Percentiles rank a stretch among this genome's conserved stretches.
phyloP scores from a whole-genome alignment of 2,797 vertebrate genomes.

The Glossophaga mutica region DNA sequence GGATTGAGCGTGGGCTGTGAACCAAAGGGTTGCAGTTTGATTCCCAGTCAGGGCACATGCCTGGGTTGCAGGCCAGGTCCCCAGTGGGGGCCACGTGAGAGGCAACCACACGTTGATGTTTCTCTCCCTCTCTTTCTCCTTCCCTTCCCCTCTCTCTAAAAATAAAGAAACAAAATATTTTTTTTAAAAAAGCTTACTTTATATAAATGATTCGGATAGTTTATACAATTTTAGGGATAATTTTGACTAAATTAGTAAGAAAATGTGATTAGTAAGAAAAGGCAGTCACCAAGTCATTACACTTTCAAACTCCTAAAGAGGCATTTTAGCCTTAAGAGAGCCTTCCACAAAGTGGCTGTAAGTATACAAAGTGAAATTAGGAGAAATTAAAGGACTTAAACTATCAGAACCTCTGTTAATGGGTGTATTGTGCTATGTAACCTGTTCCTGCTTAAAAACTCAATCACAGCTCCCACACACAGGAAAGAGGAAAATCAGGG shows the following conservation, averaged over 20 bases:
- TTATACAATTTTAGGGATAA: not conserved
- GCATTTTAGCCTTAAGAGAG: not conserved
- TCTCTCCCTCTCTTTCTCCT: too few species aligned
- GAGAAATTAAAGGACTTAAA: not conserved
- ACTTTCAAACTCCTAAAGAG: not conserved
- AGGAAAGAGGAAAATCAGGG: not conserved
- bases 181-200: not conserved
- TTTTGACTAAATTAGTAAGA: constrained; percentile 10
- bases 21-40: too few species aligned
- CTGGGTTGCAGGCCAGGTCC: too few species aligned
- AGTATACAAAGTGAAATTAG: not conserved
- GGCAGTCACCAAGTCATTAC: not conserved
- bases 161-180: too few species aligned
- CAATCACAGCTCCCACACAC: not conserved
- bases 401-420: not conserved
- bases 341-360: not conserved
- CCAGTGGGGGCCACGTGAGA: too few species aligned
- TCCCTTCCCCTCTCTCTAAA: too few species aligned
- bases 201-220: not conserved
- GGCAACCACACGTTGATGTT: too few species aligned
- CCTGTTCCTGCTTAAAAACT: not conserved
- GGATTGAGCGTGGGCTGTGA: too few species aligned
- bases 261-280: not conserved
- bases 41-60: too few species aligned
- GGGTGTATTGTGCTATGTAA: not conserved